Evolutionary conservation across 2,113 vertebrate species (phyloP).

Genomic region (zebrafish (Danio rerio)): DNA sequence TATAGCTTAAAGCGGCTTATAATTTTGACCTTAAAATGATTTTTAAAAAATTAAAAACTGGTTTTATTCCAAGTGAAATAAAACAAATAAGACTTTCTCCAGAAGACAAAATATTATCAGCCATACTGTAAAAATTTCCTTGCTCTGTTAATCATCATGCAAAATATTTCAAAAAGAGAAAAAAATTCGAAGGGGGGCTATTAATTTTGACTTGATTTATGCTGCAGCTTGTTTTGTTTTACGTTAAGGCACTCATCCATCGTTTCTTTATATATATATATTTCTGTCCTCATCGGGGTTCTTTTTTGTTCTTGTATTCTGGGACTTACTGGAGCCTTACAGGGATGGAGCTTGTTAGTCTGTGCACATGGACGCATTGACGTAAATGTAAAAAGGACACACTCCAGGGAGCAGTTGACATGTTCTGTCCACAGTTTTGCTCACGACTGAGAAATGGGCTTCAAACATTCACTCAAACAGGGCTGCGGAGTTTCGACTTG

Average conservation of each 20-base stretch:
- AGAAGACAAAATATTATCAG: too few relatives aligned
- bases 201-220: too few relatives aligned
- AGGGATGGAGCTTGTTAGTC: background rate
- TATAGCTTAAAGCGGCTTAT: too few relatives aligned
- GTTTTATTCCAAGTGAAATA: too few relatives aligned
- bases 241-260: constrained; percentile 16
- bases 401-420: constrained; percentile 4
- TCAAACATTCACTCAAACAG: background rate
- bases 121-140: too few relatives aligned
- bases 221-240: background rate
- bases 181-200: too few relatives aligned
- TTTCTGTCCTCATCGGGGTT: background rate
- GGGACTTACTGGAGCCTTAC: constrained; percentile 31
- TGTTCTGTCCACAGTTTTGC: constrained; percentile 7
- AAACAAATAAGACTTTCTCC: too few relatives aligned
- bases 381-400: background rate
- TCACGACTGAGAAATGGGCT: background rate
- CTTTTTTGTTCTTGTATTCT: background rate
- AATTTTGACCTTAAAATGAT: too few relatives aligned
- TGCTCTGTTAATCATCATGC: too few relatives aligned
- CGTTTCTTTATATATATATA: background rate
- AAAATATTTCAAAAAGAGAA: too few relatives aligned
- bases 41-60: too few relatives aligned
- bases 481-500: background rate
- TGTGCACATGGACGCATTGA: background rate